Base-by-base conservation (phyloP, 2,797 vertebrate genomes). In the Trachurus trachurus region DNA sequence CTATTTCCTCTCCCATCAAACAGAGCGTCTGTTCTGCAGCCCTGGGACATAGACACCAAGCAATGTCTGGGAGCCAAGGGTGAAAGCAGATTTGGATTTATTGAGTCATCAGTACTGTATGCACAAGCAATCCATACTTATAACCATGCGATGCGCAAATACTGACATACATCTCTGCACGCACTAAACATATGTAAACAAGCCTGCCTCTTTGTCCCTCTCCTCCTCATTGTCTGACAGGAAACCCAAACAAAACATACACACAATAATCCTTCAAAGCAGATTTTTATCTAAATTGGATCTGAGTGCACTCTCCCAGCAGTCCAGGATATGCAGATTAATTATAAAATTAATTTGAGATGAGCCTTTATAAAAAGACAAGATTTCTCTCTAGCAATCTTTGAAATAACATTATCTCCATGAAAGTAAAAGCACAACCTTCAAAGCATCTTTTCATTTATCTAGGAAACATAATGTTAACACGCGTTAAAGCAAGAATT, bases 261-360 rank as follows among this genome's bases (percentile, higher is more conserved):
- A 47, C 53, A 50, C 15, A 56, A 81, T 19, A 37, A 70, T 68
- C 47, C 54, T 22, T 58, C 56, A 77, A 67, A 73, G 40, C 37
- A 74, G 53, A 54, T 76, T 59, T 81, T 60, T 68, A 81, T 85
- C 67, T 82, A 64, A 83, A 80, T 72, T 74, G 45, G 19, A 76
- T 80, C 44, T 3, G 22, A 58, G 34, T 45, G 19, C 34, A 22
- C 13, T 75, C 34, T 66, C 45, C 29, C 44, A 73, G 26, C 62
- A 63, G 37, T 34, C 66, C 65, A 40, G n/a, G 45, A 40, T 22
- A 50, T 4, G 26, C 58, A 15, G 12, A 31, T 12, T 56, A 72
- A 76, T 81, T 73, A 59, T 62, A 31, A 50, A 71, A 77, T 76
- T 60, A 42, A 84, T 70, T 82, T 76, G 57, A 80, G 61, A 17